These are phyloP conservation scores for Hipposideros armiger DNA, from an alignment of 2,113 vertebrate genomes.

Conservation along the genomic window DNA sequence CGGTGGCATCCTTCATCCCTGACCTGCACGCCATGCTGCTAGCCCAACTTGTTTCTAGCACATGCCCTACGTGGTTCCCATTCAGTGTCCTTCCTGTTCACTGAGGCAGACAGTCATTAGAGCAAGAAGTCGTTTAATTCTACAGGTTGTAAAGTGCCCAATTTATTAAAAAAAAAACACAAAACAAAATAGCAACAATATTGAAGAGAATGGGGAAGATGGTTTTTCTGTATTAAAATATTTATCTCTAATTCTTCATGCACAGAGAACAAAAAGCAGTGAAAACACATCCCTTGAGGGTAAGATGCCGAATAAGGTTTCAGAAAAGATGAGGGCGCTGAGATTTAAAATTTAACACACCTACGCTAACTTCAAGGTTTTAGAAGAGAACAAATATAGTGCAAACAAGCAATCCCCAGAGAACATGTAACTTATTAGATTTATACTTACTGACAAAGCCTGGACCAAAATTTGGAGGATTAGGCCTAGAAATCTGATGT, in stretches of 20 bases:
- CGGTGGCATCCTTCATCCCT: not conserved
- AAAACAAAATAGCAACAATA: not conserved
- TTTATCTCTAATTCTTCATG: slow-evolving; percentile 71
- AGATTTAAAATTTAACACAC: not conserved
- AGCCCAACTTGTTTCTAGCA: slow-evolving; percentile 50
- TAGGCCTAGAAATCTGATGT: slow-evolving; percentile 94
- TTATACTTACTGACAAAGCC: slow-evolving; percentile 96
- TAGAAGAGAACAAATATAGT: slow-evolving; percentile 56
- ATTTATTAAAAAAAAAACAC: slow-evolving; percentile 31
- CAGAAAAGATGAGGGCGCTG: slow-evolving; percentile 31
- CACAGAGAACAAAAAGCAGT: slow-evolving; percentile 55
- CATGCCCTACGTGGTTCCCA: slow-evolving; percentile 56
- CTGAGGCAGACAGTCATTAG: slow-evolving; percentile 55
- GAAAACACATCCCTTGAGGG: slow-evolving; percentile 66
- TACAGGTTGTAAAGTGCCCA: slow-evolving; percentile 50
- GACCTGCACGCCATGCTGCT: slow-evolving; percentile 65
- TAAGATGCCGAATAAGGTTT: not conserved
- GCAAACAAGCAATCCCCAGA: slow-evolving; percentile 68
- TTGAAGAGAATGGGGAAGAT: slow-evolving; percentile 55
- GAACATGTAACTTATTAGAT: slow-evolving; percentile 74
- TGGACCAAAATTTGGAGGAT: slow-evolving; percentile 94
- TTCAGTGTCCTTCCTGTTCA: not conserved
- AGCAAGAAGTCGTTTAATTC: slow-evolving; percentile 34
- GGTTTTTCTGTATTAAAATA: slow-evolving; percentile 59
- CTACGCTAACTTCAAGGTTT: slow-evolving; percentile 61